Evolutionary conservation across 2,113 vertebrate genomes (phyloP).

Genomic region (Manacus vitellinus): DNA sequence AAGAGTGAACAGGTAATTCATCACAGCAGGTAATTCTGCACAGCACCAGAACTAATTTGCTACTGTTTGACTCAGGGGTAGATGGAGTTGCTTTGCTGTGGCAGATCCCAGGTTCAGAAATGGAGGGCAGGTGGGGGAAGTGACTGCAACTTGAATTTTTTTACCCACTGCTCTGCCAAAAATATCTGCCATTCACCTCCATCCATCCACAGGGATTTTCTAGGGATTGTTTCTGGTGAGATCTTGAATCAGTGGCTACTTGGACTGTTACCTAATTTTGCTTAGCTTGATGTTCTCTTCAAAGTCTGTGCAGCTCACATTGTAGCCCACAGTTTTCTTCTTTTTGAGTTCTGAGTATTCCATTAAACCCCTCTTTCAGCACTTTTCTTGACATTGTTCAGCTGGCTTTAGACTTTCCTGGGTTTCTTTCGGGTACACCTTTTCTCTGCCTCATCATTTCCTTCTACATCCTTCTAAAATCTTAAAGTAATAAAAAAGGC

Average conservation of each 20-base stretch:
- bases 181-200: background rate
- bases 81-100: background rate
- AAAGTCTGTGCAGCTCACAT: background rate
- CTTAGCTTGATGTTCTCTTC: accelerated
- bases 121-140: background rate
- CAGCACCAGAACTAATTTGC: background rate
- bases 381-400: background rate
- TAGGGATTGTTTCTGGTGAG: background rate
- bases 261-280: background rate
- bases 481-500: background rate
- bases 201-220: background rate
- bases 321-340: background rate
- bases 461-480: background rate
- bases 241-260: background rate
- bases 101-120: background rate
- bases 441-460: background rate
- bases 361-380: background rate
- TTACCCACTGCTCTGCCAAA: background rate
- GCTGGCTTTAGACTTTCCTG: background rate
- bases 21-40: background rate
- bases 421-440: background rate
- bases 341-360: background rate
- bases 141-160: background rate
- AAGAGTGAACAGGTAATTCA: background rate
- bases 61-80: background rate